phyloP scores from a whole-genome alignment of 2,113 vertebrate species.

The Ranitomeya imitator region DNA sequence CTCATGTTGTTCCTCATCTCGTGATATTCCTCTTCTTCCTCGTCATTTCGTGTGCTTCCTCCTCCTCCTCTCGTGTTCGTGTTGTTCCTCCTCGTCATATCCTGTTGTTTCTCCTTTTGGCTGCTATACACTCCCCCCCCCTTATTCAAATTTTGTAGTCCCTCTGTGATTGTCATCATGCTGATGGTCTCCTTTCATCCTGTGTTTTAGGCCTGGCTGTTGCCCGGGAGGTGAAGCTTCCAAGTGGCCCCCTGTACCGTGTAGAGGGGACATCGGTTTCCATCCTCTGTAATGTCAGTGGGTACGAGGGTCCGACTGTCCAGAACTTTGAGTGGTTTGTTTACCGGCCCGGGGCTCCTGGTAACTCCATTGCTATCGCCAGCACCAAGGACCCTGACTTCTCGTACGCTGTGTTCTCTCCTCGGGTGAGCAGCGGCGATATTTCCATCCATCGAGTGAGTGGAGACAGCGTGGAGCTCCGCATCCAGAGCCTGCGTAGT shows the following conservation, averaged over 20 bases:
- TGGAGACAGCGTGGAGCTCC: slow-evolving; percentile 74
- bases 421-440: slow-evolving; percentile 75
- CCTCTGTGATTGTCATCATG: too few relatives aligned
- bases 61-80: not conserved
- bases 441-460: slow-evolving; percentile 79
- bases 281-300: slow-evolving; percentile 77
- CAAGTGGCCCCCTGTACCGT: slow-evolving; percentile 78
- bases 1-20: too few relatives aligned
- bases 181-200: too few relatives aligned
- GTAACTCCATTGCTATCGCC: slow-evolving; percentile 75
- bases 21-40: not conserved
- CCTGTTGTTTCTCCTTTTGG: not conserved
- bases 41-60: not conserved
- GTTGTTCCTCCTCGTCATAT: not conserved
- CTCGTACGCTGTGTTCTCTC: slow-evolving; percentile 73
- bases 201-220: slow-evolving; percentile 63
- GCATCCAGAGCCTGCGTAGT: slow-evolving; percentile 72
- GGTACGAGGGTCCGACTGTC: slow-evolving; percentile 76
- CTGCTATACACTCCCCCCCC: not conserved
- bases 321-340: slow-evolving; percentile 89
- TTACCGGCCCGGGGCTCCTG: slow-evolving; percentile 69
- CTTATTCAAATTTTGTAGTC: not conserved
- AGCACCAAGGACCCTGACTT: slow-evolving; percentile 81
- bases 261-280: slow-evolving; percentile 80
- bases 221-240: slow-evolving; percentile 79